Conservation (phyloP, 2,113 vertebrate species). For the Lasiurus cinereus region DNA sequence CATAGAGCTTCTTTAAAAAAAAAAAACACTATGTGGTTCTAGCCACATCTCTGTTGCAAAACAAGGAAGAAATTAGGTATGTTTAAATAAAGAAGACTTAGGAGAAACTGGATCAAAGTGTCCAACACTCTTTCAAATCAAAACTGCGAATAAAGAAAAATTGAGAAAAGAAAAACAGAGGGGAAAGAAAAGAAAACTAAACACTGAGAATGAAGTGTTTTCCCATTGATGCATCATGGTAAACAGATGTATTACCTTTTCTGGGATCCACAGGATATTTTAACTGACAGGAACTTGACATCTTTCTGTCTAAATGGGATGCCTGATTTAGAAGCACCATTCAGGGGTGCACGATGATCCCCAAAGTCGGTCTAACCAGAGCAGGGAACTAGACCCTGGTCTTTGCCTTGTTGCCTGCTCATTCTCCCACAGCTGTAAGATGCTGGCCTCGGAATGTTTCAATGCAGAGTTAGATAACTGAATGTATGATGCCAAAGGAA, state of each 20-base stretch:
- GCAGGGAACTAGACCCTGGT: neutral
- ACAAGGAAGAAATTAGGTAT: neutral
- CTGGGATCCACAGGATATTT: neutral
- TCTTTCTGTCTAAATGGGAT: neutral
- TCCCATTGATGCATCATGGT: neutral
- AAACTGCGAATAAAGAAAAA: neutral
- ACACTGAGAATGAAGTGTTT: neutral
- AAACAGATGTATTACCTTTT: neutral
- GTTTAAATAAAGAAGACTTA: neutral
- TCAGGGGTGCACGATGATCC: neutral
- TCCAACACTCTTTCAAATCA: neutral
- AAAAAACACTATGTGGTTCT: neutral
- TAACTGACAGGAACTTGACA: neutral
- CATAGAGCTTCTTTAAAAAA: neutral
- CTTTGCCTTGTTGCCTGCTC: neutral
- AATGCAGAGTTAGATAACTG: neutral
- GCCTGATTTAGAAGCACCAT: neutral
- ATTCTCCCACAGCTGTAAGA: neutral
- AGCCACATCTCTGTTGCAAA: neutral
- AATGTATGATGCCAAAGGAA: neutral
- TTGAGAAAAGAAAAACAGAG: neutral
- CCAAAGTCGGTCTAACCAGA: neutral
- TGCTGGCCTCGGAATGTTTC: neutral
- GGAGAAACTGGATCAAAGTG: neutral
- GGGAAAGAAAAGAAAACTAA: neutral